These are phyloP conservation scores for Butorides virescens DNA, from an alignment of 2,113 vertebrate genomes.

Conservation along the genomic window DNA sequence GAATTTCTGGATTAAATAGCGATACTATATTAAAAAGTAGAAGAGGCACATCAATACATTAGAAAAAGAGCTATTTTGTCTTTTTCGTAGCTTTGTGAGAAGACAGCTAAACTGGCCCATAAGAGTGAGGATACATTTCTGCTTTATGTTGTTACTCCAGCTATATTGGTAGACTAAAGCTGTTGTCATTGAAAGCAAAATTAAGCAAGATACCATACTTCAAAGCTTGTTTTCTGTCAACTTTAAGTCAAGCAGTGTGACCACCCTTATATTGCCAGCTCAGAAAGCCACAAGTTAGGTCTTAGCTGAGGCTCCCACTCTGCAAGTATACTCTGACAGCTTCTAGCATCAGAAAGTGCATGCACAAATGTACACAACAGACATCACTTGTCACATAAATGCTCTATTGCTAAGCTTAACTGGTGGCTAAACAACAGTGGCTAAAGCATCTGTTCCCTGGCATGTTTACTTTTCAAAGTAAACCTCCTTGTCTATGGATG, in stretches of 20 bases:
- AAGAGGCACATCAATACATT: neutral
- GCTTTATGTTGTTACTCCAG: neutral
- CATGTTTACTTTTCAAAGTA: neutral
- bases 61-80: neutral
- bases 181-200: neutral
- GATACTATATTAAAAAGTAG: neutral
- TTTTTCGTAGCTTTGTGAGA: neutral
- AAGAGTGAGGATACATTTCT: neutral
- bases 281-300: neutral
- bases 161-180: neutral
- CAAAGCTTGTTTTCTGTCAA: neutral
- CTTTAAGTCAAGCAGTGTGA: neutral
- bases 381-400: neutral
- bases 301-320: neutral
- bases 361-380: neutral
- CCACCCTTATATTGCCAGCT: fast-evolving
- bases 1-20: neutral
- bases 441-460: neutral
- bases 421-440: neutral
- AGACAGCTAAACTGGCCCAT: neutral
- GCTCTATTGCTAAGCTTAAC: neutral
- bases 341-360: neutral
- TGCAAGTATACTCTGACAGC: neutral
- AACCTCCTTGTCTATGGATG: neutral
- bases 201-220: neutral